Base-by-base conservation (phyloP, 2,113 vertebrate genomes). In the Upupa epops region DNA sequence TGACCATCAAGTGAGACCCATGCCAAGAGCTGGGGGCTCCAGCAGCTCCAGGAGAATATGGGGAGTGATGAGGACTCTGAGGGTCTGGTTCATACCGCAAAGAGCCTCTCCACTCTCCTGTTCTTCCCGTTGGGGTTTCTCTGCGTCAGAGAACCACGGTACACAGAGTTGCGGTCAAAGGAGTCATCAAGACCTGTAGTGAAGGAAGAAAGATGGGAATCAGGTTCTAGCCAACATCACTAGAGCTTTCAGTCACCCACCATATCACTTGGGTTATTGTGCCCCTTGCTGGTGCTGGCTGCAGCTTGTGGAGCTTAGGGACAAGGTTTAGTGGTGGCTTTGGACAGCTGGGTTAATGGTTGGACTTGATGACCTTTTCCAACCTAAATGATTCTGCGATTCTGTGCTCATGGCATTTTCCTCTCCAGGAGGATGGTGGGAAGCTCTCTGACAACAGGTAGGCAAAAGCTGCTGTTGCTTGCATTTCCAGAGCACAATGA, bases 121-220 rank as follows among this genome's bases (percentile, higher is more conserved):
- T 89, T 98, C 90, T 94, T 97, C 51, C 96, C 94, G 0, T 94
- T 97, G 73, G 98, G 98, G 92, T 97, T 99, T 66, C 98, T 97
- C 95, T 98, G 98, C 0, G 98, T 98, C 96, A 99, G 92, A 11
- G 98, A 99, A 49, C 98, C 98, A 2, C 95, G 98, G 96, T 98
- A 98, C 55, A 76, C 3, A 0, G 98, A 97, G 72, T 98, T 98
- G 77, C 98, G 97, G 36, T 96, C 94, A 69, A 98, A 98, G 70
- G 95, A 88, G 69, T 96, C 96, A 0, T 85, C 88, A 8, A 89
- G 69, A 55, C 81, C 97, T 97, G 90, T 1, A 17, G 32, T 7
- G 51, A 49, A 51, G 17, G 18, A 21, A 58, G 26, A 64, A 4
- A 13, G 28, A 8, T 8, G 49, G 61, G 68, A 49, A 75, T 40